phyloP scores from a whole-genome alignment of 2,888 invertebrate genomes.

The Pimpla rufipes region DNA sequence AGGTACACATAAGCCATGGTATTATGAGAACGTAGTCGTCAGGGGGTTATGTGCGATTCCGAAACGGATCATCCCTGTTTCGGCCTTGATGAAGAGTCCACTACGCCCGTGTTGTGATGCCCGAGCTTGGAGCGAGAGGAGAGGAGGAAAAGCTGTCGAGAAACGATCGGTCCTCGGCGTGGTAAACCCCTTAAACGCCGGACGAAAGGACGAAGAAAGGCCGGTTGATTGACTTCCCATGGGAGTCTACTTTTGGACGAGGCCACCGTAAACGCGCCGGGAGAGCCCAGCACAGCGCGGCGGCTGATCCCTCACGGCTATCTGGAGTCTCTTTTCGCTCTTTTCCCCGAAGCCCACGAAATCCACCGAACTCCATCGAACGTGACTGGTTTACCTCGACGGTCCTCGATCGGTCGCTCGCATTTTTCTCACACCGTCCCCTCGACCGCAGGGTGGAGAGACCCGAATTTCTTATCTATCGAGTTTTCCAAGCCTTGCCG shows the following conservation, averaged over 20 bases:
- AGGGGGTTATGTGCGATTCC: slow-evolving; percentile 54
- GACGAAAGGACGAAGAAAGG: slow-evolving; percentile 80
- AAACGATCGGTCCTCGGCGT: slow-evolving; percentile 58
- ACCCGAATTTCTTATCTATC: slow-evolving; percentile 46
- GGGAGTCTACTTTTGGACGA: slow-evolving; percentile 83
- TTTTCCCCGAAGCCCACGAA: slow-evolving; percentile 74
- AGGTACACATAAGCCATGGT: slow-evolving; percentile 32
- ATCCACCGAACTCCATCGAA: slow-evolving; percentile 75
- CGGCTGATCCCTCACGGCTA: slow-evolving; percentile 84
- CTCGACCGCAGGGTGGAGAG: not conserved
- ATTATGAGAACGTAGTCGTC: slow-evolving; percentile 37
- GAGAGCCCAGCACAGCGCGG: slow-evolving; percentile 23
- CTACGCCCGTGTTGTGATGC: slow-evolving; percentile 7
- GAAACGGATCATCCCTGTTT: slow-evolving; percentile 57
- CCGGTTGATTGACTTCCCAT: slow-evolving; percentile 85
- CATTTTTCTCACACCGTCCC: slow-evolving; percentile 40
- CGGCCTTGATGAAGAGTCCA: slow-evolving; percentile 48
- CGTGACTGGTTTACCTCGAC: slow-evolving; percentile 82
- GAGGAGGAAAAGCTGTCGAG: slow-evolving; percentile 58
- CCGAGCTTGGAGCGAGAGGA: slow-evolving; percentile 25
- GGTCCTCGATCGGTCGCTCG: slow-evolving; percentile 24
- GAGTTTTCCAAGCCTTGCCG: slow-evolving; percentile 49
- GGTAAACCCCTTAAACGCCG: slow-evolving; percentile 65
- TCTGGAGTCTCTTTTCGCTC: slow-evolving; percentile 74
- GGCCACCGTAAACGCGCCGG: slow-evolving; percentile 68